These are phyloP conservation scores for Drosophila meridiana DNA, from an alignment of 2,888 invertebrate species.

Conservation along the genomic window DNA sequence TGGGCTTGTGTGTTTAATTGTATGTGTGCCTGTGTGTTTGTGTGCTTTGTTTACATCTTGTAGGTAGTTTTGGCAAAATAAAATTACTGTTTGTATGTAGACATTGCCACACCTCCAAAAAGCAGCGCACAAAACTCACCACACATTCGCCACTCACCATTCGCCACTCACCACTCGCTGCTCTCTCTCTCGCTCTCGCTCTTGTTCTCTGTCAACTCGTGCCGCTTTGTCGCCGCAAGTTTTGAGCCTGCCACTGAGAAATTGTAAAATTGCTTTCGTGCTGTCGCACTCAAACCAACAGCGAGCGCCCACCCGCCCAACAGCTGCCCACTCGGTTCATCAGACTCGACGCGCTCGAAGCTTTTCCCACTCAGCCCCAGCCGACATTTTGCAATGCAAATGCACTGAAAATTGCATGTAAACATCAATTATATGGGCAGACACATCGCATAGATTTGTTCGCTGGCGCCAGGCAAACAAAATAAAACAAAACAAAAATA, in stretches of 20 bases:
- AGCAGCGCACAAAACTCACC: conserved; percentile 18
- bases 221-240: conserved; percentile 12
- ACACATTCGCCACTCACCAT: conserved; percentile 12
- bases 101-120: conserved; percentile 68
- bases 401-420: conserved; percentile 72
- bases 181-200: conserved; percentile 9
- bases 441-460: conserved; percentile 48
- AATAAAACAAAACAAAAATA: neutral
- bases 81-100: conserved; percentile 26
- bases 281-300: conserved; percentile 6
- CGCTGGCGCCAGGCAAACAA: conserved; percentile 41
- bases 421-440: conserved; percentile 47
- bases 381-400: conserved; percentile 62
- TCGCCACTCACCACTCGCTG: conserved; percentile 54
- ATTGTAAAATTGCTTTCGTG: conserved; percentile 19
- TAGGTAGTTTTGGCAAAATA: conserved; percentile 61
- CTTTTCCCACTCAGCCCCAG: conserved; percentile 39
- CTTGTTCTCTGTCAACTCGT: conserved; percentile 6
- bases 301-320: conserved; percentile 4
- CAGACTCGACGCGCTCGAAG: conserved; percentile 51
- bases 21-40: conserved; percentile 13
- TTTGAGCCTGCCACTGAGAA: conserved; percentile 37
- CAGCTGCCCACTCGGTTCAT: conserved; percentile 56
- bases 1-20: neutral
- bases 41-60: conserved; percentile 75